Percentiles rank a stretch among this genome's conserved stretches.
These are phyloP conservation scores for Hypena proboscidalis DNA, from an alignment of 2,888 invertebrate genomes.

Conservation along the genomic window DNA sequence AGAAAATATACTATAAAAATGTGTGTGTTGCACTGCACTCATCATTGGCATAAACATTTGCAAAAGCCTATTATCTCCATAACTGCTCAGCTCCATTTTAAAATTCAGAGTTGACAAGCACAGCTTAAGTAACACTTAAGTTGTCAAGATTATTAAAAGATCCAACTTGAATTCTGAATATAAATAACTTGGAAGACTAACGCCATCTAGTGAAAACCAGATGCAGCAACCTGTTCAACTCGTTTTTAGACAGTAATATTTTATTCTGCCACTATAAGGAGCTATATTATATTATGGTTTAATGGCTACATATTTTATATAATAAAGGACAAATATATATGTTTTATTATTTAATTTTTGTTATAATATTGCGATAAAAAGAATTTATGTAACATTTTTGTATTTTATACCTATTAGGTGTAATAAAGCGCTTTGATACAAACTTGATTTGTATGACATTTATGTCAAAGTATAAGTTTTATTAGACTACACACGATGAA, in stretches of 20 bases:
- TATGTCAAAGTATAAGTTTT: constrained; percentile 15
- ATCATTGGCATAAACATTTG: background rate
- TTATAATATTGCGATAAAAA: constrained; percentile 10
- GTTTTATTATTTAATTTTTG: constrained; percentile 17
- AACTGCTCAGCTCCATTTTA: constrained; percentile 6
- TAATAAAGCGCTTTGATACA: constrained; percentile 20
- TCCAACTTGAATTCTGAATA: constrained; percentile 21
- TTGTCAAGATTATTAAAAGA: constrained; percentile 16
- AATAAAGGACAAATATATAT: constrained; percentile 19
- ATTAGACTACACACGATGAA: constrained; percentile 18
- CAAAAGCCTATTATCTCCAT: constrained; percentile 3
- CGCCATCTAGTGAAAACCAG: constrained; percentile 29
- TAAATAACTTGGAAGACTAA: constrained; percentile 23
- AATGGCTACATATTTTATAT: constrained; percentile 20
- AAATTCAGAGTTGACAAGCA: constrained; percentile 6
- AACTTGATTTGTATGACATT: constrained; percentile 19
- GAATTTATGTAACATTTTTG: constrained; percentile 1
- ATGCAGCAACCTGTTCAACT: constrained; percentile 13
- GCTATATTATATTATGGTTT: constrained; percentile 20
- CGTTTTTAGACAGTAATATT: constrained; percentile 9
- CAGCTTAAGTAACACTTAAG: constrained; percentile 16
- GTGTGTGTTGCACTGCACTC: background rate
- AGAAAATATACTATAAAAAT: background rate
- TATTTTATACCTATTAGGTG: constrained; percentile 1
- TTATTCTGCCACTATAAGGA: constrained; percentile 7